phyloP scores from a whole-genome alignment of 37 sponge, comb jelly and placozoan species.

The Crambe crambe region DNA sequence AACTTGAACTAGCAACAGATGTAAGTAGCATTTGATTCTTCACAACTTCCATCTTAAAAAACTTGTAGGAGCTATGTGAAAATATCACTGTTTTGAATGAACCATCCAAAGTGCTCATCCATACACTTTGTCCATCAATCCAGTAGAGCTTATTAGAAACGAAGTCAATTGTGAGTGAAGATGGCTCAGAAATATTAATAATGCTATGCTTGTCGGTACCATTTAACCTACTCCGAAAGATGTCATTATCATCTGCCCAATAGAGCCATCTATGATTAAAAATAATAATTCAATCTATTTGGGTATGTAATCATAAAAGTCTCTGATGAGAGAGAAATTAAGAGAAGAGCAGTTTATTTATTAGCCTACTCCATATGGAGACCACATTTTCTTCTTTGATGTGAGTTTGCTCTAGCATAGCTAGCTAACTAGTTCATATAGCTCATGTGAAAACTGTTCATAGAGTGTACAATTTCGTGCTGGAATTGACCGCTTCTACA shows the following conservation, averaged over 20 bases:
- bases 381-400: too few species aligned
- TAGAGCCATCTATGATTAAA: slow-evolving; percentile 25
- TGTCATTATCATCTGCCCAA: slow-evolving; percentile 38
- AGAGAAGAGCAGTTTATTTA: too few species aligned
- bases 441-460: too few species aligned
- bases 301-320: too few species aligned
- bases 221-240: slow-evolving; percentile 10
- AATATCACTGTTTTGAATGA: not conserved
- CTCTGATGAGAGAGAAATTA: too few species aligned
- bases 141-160: slow-evolving; percentile 29
- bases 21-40: not conserved
- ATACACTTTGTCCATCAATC: slow-evolving; percentile 17
- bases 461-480: too few species aligned
- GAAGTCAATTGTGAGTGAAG: slow-evolving; percentile 47
- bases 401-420: too few species aligned
- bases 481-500: too few species aligned
- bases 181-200: not conserved
- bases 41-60: not conserved
- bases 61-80: not conserved
- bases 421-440: too few species aligned
- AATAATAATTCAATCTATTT: too few species aligned
- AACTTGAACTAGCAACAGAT: not conserved
- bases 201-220: not conserved
- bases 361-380: too few species aligned
- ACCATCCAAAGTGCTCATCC: not conserved